Evolutionary conservation across 2,888 invertebrate genomes (phyloP).

Genomic region (Entomobrya multifasciata): DNA sequence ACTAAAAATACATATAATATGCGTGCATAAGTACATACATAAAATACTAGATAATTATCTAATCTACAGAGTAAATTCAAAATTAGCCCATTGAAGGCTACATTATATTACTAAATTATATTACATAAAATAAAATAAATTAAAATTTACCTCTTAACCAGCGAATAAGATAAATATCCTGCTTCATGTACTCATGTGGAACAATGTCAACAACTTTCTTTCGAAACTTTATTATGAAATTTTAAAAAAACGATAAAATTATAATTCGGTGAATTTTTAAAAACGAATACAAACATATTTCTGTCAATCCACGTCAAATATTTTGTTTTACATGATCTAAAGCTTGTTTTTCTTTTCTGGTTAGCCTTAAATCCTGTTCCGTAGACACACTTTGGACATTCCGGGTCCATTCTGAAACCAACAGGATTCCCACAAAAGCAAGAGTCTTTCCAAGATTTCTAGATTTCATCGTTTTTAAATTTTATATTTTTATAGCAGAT

Average conservation of each 20-base stretch:
- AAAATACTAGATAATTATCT: neutral
- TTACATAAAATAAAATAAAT: neutral
- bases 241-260: neutral
- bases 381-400: constrained; percentile 37
- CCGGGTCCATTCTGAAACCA: neutral
- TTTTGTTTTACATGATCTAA: constrained; percentile 46
- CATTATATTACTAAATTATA: neutral
- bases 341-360: constrained; percentile 44
- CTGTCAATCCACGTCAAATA: too few relatives aligned
- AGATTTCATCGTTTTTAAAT: neutral
- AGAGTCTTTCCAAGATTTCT: too few relatives aligned
- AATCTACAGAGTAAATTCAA: neutral
- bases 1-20: too few relatives aligned
- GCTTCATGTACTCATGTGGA: constrained; percentile 52
- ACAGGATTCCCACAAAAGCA: neutral
- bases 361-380: constrained; percentile 56
- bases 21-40: too few relatives aligned
- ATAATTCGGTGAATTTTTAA: neutral
- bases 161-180: constrained; percentile 52
- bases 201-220: constrained; percentile 38
- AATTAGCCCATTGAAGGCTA: too few relatives aligned
- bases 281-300: neutral
- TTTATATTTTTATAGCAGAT: too few relatives aligned
- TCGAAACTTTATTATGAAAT: constrained; percentile 38
- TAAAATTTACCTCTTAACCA: constrained; percentile 48